Conservation (phyloP, 2,888 invertebrate genomes). For the Acleris emargana region DNA sequence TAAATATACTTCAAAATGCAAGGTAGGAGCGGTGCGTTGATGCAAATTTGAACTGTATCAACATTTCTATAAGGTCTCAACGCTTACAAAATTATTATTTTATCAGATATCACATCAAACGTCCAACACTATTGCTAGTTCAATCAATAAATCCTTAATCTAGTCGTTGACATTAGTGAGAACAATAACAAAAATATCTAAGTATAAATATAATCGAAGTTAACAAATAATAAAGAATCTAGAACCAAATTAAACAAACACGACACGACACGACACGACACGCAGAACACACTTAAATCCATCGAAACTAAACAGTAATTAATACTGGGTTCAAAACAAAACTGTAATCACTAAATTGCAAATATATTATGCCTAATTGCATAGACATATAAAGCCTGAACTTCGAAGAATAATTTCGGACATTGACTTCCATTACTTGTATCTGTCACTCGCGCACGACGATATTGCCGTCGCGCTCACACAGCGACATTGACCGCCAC, state of each 20-base stretch:
- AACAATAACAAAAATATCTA: conserved; percentile 26
- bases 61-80: background rate
- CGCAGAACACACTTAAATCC: conserved; percentile 23
- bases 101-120: background rate
- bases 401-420: too few relatives aligned
- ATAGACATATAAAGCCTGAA: background rate
- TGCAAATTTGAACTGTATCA: background rate
- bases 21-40: background rate
- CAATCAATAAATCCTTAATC: conserved; percentile 12
- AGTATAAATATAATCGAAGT: conserved; percentile 22
- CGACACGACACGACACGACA: conserved; percentile 33
- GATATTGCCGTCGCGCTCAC: too few relatives aligned
- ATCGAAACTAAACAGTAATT: conserved; percentile 7
- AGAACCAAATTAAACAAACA: conserved; percentile 24
- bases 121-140: conserved; percentile 8
- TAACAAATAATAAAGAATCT: conserved; percentile 30
- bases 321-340: background rate
- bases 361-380: conserved; percentile 1
- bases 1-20: background rate
- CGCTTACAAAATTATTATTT: background rate
- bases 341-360: background rate
- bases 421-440: too few relatives aligned
- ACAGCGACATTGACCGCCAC: too few relatives aligned
- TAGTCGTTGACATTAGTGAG: conserved; percentile 33
- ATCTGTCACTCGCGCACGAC: too few relatives aligned